phyloP scores from a whole-genome alignment of 2,797 vertebrate species.

The Ctenopoma kingsleyae region DNA sequence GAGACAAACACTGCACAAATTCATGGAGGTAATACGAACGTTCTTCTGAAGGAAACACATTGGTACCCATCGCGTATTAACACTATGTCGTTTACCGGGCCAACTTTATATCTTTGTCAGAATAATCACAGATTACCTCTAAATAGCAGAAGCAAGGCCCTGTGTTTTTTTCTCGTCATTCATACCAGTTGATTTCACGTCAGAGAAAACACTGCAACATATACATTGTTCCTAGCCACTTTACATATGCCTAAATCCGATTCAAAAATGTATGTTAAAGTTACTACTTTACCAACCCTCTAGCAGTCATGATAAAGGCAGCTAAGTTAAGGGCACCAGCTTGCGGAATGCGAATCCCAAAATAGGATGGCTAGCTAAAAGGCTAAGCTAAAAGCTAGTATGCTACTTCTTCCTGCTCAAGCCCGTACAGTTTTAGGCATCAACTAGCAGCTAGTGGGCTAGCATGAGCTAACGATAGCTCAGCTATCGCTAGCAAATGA shows the following conservation, averaged over 20 bases:
- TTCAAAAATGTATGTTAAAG: neutral
- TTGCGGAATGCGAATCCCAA: constrained; percentile 77
- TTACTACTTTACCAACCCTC: constrained; percentile 3
- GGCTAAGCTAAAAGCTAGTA: constrained; percentile 69
- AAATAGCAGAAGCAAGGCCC: constrained; percentile 52
- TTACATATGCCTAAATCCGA: neutral
- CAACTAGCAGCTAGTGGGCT: constrained; percentile 55
- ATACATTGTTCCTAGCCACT: constrained; percentile 1
- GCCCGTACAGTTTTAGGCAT: constrained; percentile 34
- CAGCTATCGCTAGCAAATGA: constrained; percentile 73
- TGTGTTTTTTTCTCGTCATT: constrained; percentile 67
- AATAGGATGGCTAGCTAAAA: constrained; percentile 75
- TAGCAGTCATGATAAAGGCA: constrained; percentile 16
- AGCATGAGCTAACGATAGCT: constrained; percentile 64
- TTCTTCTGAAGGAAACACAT: neutral
- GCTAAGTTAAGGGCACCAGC: constrained; percentile 59
- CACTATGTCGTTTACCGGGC: neutral
- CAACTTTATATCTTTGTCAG: neutral
- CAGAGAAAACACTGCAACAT: constrained; percentile 64
- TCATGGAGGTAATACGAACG: constrained; percentile 10
- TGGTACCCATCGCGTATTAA: neutral
- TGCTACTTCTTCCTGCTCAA: constrained; percentile 73
- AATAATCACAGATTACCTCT: constrained; percentile 25
- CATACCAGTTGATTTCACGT: constrained; percentile 65
- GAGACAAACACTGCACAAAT: constrained; percentile 44